Evolutionary conservation across 2,888 invertebrate species (phyloP), one percentile per base, ranked within the genome.

Genomic region (Octodonta nipae): DNA sequence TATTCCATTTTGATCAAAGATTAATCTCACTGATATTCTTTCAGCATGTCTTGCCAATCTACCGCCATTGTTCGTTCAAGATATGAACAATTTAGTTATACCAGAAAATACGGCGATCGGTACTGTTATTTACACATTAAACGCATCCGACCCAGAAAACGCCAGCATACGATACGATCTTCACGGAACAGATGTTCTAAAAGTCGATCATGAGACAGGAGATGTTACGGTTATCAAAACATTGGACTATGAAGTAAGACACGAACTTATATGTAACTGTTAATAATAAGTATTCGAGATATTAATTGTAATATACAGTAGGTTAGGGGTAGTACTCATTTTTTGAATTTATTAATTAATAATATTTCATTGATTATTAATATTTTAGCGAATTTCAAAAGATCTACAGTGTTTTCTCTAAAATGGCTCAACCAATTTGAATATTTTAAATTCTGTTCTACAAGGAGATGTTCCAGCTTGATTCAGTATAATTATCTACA

Each of bases 141-240:
- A 78, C 52, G 87, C 83, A 5, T 68, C 71, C 22, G 87, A 89
- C 66, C 87, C 88, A 1, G 87, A 88, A 55, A 78, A 78, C 27
- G 71, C 79, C 16, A 71, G 75, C 22, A 73, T 84, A 36, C 70
- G 71, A 48, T 75, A 67, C 56, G 78, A 79, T 30, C 67, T 85
- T 35, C 72, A 78, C 39, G 85, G 86, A 14, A 86, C 87, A 3
- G 84, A 88, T 58, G 73, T 79, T 52, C 78, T 89, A 49, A 66
- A 70, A 38, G 88, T 88, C 6, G 71, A 89, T 59, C 68, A 79
- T 7, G 66, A 66, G 26, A 77, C 80, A 2, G 89, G 89, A 6
- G 77, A 78, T 38, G 84, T 91, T 30, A 83, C 75, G 1, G 65
- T 89, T 22, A 73, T 75, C 8, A 77, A 78, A 54, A 77, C 81